Percentiles rank a stretch among this genome's conserved stretches.
These are phyloP conservation scores for Hemicordylus capensis DNA, from an alignment of 2,113 vertebrate genomes.

Conservation along the genomic window DNA sequence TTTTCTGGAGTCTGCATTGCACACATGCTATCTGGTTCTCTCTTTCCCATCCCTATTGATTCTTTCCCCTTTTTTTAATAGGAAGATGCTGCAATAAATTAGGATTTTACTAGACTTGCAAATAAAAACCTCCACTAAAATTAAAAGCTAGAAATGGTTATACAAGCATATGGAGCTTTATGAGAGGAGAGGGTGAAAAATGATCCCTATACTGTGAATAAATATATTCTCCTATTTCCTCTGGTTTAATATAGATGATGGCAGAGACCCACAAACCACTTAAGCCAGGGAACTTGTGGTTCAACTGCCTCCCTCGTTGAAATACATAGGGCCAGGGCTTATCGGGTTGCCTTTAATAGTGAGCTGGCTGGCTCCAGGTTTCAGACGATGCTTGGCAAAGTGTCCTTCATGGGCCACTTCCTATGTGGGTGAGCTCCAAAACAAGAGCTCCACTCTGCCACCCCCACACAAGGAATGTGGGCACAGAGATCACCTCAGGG, in stretches of 20 bases:
- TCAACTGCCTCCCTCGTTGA: not conserved
- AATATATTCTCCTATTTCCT: conserved; percentile 35
- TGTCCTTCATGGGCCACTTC: no score
- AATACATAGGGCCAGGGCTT: not conserved
- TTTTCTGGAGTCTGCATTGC: conserved; percentile 44
- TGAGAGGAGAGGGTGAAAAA: conserved; percentile 39
- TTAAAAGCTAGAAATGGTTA: conserved; percentile 57
- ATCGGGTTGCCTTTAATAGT: not conserved
- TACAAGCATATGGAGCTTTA: conserved; percentile 63
- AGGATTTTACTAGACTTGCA: conserved; percentile 64
- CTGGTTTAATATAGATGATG: conserved; percentile 40
- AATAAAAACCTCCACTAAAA: conserved; percentile 63
- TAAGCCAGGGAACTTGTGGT: not conserved
- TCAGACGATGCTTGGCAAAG: no score
- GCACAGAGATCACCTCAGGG: no score
- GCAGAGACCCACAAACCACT: not conserved
- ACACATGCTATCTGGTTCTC: conserved; percentile 40
- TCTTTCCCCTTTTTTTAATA: conserved; percentile 37
- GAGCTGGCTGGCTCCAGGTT: no score
- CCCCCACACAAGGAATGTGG: no score
- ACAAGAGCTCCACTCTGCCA: no score
- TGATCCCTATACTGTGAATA: conserved; percentile 51
- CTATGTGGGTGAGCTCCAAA: no score
- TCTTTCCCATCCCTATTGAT: not conserved
- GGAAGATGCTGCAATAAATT: conserved; percentile 67